phyloP scores from a whole-genome alignment of 2,797 vertebrate species.

The Lagothrix lagotricha region DNA sequence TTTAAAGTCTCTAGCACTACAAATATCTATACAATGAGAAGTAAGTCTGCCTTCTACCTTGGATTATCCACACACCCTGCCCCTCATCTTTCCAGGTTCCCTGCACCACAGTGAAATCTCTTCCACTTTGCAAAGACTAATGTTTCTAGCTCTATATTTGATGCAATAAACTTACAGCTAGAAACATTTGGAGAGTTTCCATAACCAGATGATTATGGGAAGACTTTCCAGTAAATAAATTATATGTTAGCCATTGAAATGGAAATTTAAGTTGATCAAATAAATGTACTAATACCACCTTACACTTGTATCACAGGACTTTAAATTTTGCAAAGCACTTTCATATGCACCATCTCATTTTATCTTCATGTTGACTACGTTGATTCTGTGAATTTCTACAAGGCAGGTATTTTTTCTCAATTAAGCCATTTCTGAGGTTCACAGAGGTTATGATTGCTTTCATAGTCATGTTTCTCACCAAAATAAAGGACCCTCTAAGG shows the following conservation, averaged over 20 bases:
- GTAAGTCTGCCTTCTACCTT: background rate
- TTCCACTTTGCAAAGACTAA: background rate
- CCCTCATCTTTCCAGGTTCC: background rate
- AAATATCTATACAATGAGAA: constrained; percentile 7
- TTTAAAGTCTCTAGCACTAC: background rate
- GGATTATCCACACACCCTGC: background rate
- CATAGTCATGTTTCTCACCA: constrained; percentile 39
- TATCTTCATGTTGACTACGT: constrained; percentile 37
- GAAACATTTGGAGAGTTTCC: background rate
- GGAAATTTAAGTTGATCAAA: constrained; percentile 79
- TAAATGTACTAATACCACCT: constrained; percentile 79
- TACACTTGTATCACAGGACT: constrained; percentile 54
- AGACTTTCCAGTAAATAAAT: constrained; percentile 70
- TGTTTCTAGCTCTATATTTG: constrained; percentile 39
- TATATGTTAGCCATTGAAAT: constrained; percentile 61
- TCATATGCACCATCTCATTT: constrained; percentile 28
- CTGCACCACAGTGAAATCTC: background rate
- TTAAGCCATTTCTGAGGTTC: constrained; percentile 40
- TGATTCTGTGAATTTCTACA: constrained; percentile 51
- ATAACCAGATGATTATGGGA: constrained; percentile 60
- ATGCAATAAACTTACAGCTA: background rate
- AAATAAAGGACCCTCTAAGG: constrained; percentile 19
- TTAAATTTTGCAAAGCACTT: constrained; percentile 49
- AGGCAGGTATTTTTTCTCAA: constrained; percentile 7
- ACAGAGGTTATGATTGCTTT: constrained; percentile 9